Evolutionary conservation across 2,888 invertebrate species (phyloP), one percentile per base, ranked within the genome.

Genomic region (Hecatera dysodea): DNA sequence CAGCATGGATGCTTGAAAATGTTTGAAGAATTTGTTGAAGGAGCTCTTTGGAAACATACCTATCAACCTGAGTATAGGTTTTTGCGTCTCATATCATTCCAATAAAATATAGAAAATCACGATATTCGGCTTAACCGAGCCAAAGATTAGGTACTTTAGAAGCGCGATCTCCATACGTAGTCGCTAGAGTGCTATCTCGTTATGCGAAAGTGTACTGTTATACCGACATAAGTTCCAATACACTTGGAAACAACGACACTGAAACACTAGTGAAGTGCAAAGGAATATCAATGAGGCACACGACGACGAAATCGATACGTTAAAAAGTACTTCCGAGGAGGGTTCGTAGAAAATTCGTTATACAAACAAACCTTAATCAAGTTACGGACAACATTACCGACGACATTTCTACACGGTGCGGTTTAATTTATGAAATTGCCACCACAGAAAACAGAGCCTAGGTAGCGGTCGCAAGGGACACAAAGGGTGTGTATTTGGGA

Each of bases 341-440:
- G 39, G 44, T 44, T 60, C 15, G 12, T 22, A 63, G 50, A 65
- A 61, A 76, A 70, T 61, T 27, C 44, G 48, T 63, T 56, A 39
- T 55, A 48, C 24, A 52, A 74, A 72, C 75, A 79, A 74, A 76
- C 78, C 67, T 73, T 72, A 82, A 76, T 79, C 78, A 86, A 83
- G 82, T 83, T 84, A 78, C 84, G 80, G 72, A 81, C 80, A 81
- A 82, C 78, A 83, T 81, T 72, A 86, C 78, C 44, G 69, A 59
- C 73, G 68, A 75, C 73, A 72, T 86, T 85, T 81, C 82, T 75
- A 81, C 81, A 84, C 77, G 74, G 75, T 78, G 69, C 72, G 85
- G 90, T 88, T 90, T 92, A 91, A 93, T 93, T 92, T 93, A 91
- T 89, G 89, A 92, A 91, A 91, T 92, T 89, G 89, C 87, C 82